Conservation (phyloP, 2,888 invertebrate species). For the Oxystoma pomonae region DNA sequence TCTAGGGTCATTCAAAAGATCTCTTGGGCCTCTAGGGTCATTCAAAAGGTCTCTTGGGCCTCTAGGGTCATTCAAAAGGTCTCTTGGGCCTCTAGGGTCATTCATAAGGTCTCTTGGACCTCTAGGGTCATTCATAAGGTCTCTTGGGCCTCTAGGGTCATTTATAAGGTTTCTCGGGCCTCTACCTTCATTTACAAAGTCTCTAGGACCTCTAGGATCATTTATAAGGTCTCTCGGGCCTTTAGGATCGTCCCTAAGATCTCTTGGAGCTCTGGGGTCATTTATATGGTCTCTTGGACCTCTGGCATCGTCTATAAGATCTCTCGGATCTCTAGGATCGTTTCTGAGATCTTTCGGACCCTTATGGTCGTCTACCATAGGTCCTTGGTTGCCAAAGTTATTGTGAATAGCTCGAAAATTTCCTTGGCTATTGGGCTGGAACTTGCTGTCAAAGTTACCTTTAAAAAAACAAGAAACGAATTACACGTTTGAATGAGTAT, state of each 20-base stretch:
- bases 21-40: neutral
- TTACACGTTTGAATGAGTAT: too few relatives aligned
- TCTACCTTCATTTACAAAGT: neutral
- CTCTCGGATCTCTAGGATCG: neutral
- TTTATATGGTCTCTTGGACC: neutral
- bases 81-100: neutral
- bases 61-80: neutral
- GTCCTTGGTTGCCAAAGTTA: neutral
- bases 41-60: neutral
- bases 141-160: neutral
- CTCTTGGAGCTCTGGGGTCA: neutral
- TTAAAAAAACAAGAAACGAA: too few relatives aligned
- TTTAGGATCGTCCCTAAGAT: neutral
- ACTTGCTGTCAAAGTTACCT: too few relatives aligned
- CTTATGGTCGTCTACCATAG: neutral
- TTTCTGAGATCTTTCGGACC: neutral
- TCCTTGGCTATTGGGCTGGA: too few relatives aligned
- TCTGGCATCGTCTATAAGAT: neutral
- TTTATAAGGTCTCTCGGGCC: neutral
- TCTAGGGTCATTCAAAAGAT: neutral
- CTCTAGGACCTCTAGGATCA: neutral
- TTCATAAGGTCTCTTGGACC: neutral
- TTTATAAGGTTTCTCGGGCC: neutral
- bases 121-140: neutral
- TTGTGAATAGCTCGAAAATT: neutral